Conservation (phyloP, 2,113 vertebrate species). For the Takifugu flavidus region DNA sequence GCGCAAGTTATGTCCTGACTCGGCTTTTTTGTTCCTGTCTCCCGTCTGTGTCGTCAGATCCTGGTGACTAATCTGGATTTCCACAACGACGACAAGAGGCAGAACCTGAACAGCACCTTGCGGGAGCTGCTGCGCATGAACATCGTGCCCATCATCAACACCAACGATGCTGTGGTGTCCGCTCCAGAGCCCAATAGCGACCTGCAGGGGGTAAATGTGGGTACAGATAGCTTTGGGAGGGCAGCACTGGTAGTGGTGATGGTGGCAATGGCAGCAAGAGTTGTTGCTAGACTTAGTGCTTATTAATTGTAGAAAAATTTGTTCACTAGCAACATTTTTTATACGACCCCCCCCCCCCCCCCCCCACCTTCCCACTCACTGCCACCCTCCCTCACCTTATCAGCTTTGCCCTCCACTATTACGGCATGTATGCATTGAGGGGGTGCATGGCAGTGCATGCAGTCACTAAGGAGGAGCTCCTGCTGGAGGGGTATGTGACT, state of each 20-base stretch:
- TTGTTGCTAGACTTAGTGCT: slow-evolving; percentile 9
- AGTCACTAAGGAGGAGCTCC: slow-evolving; percentile 8
- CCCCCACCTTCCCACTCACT: slow-evolving; percentile 1
- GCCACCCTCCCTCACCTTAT: slow-evolving; percentile 28
- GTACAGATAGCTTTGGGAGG: slow-evolving; percentile 65
- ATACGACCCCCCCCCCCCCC: no score
- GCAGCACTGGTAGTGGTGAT: slow-evolving; percentile 22
- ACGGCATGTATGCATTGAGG: slow-evolving; percentile 26
- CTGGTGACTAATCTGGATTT: slow-evolving; percentile 98
- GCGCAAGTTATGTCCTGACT: neutral
- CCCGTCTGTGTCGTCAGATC: slow-evolving; percentile 74
- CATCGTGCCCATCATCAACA: slow-evolving; percentile 98
- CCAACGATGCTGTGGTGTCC: slow-evolving; percentile 95
- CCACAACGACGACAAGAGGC: slow-evolving; percentile 92
- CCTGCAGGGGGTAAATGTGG: slow-evolving; percentile 98
- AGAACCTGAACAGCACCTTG: slow-evolving; percentile 92
- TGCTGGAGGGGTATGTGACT: slow-evolving; percentile 12
- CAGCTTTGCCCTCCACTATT: slow-evolving; percentile 23
- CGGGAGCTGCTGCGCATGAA: slow-evolving; percentile 96
- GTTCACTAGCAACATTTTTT: slow-evolving; percentile 11
- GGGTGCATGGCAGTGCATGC: slow-evolving; percentile 21
- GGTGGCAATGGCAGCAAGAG: slow-evolving; percentile 26
- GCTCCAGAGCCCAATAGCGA: slow-evolving; percentile 96
- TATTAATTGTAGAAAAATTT: neutral
- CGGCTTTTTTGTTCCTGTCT: neutral